Evolutionary conservation across 2,797 vertebrate genomes (phyloP).

Genomic region (Spizella passerina): DNA sequence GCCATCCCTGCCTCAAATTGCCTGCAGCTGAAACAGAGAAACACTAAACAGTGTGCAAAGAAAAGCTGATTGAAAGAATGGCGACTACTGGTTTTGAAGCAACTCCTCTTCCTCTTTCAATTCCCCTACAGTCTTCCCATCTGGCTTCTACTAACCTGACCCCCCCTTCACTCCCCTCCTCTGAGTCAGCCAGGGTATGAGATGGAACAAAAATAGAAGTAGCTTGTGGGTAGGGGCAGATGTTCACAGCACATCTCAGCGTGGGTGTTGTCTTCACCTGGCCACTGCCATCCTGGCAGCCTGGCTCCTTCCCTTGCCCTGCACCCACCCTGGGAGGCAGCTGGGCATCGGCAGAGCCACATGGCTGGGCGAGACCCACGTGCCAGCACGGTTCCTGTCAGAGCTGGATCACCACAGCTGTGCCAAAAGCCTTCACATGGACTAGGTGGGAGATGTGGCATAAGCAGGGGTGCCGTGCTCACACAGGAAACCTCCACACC

Average conservation of each 20-base stretch:
- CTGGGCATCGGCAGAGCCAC: neutral
- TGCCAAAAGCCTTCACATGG: neutral
- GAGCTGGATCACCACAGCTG: fast-evolving
- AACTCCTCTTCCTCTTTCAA: slow-evolving; percentile 19
- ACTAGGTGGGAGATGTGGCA: neutral
- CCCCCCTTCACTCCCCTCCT: neutral
- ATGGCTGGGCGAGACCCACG: fast-evolving
- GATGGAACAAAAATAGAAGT: neutral
- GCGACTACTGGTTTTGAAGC: neutral
- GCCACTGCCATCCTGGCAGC: neutral
- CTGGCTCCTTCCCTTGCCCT: neutral
- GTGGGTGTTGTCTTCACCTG: neutral
- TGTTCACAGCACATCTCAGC: neutral
- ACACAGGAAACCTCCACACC: neutral
- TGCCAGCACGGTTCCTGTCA: fast-evolving
- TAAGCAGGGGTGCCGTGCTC: fast-evolving
- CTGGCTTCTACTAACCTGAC: neutral
- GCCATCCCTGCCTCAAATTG: neutral
- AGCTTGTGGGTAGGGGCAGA: slow-evolving; percentile 25
- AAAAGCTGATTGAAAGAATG: neutral
- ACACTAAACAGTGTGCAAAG: neutral
- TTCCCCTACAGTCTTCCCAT: neutral
- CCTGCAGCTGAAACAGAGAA: slow-evolving; percentile 3
- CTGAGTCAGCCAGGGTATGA: neutral
- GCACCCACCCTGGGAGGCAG: neutral